Percentiles rank a stretch among this genome's conserved stretches.
Evolutionary conservation across 2,888 invertebrate genomes (phyloP).

Genomic region (Lasioglossum pauxillum): DNA sequence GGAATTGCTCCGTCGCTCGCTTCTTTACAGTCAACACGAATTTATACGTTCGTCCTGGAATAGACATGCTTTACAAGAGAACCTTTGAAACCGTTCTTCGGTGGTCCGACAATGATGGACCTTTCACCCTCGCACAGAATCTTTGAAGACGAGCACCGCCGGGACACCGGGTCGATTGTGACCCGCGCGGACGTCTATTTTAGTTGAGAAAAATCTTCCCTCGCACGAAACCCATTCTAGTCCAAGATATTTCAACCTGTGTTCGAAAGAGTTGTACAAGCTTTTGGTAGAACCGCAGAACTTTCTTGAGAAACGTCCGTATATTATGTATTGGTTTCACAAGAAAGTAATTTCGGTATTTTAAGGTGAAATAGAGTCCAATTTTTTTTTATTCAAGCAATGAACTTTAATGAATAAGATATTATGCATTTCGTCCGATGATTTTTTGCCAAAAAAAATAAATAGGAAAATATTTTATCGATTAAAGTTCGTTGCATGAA

Average conservation of each 20-base stretch:
- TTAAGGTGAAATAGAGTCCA: too few relatives aligned
- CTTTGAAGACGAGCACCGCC: background rate
- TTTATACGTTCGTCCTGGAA: background rate
- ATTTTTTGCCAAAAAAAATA: too few relatives aligned
- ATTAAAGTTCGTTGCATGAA: too few relatives aligned
- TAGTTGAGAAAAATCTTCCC: background rate
- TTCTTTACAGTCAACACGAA: background rate
- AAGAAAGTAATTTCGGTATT: too few relatives aligned
- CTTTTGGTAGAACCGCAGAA: background rate
- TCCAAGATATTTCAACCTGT: background rate
- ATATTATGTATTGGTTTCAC: too few relatives aligned
- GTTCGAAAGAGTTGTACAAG: background rate
- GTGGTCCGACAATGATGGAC: background rate
- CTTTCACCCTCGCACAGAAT: conserved; percentile 1
- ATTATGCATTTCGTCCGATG: too few relatives aligned
- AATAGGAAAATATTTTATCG: too few relatives aligned
- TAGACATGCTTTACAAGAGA: background rate
- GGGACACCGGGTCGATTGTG: background rate
- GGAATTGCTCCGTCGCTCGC: conserved; percentile 16
- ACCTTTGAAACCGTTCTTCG: background rate
- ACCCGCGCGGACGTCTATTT: background rate
- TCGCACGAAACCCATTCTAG: background rate
- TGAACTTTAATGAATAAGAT: too few relatives aligned
- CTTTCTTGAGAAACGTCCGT: too few relatives aligned
- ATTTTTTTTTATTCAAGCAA: too few relatives aligned